Percentiles rank a stretch among this genome's conserved stretches.
Evolutionary conservation across 2,113 vertebrate species (phyloP).

Genomic region (Dasyornis broadbenti): DNA sequence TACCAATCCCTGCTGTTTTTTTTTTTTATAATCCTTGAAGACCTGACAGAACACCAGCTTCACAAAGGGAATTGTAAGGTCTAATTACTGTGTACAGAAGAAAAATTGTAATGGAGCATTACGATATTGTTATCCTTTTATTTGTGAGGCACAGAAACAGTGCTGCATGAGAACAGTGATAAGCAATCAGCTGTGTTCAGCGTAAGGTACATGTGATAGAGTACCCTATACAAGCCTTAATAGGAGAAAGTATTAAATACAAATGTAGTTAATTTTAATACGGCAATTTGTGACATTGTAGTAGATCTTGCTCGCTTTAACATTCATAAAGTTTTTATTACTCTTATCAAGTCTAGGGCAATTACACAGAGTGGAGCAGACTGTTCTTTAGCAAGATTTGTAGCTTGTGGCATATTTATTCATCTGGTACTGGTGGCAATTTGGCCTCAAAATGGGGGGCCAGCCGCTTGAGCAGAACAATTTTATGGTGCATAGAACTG

Average conservation of each 20-base stretch:
- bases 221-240: not conserved
- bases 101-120: not conserved
- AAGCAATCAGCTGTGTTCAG: not conserved
- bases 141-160: not conserved
- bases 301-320: not conserved
- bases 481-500: not conserved
- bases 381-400: not conserved
- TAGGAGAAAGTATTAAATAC: not conserved
- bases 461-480: not conserved
- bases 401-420: not conserved
- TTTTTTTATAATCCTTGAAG: not conserved
- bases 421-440: not conserved
- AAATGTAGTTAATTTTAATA: not conserved
- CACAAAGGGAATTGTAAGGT: not conserved
- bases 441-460: not conserved
- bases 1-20: accelerated
- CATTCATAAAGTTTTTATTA: not conserved
- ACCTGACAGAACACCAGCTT: not conserved
- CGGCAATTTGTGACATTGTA: not conserved
- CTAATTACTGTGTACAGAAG: not conserved
- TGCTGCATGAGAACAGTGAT: not conserved
- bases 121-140: not conserved
- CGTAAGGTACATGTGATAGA: not conserved
- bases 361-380: not conserved
- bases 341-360: not conserved